Conservation (phyloP, 2,888 invertebrate species). For the Auanema freiburgensis region DNA sequence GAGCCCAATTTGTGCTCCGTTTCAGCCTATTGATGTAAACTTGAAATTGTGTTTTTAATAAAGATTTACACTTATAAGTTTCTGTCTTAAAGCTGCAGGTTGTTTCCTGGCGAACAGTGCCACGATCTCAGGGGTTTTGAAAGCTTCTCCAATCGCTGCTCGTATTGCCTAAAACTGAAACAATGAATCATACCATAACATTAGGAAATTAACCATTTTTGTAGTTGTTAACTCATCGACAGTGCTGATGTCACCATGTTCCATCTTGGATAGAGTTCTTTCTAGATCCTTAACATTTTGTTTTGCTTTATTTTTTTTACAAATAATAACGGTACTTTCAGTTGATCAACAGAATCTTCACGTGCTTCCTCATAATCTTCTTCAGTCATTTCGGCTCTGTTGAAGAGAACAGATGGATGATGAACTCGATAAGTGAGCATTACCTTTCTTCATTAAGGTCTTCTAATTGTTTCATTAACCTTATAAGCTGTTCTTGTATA, state of each 20-base stretch:
- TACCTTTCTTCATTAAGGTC: conserved; percentile 77
- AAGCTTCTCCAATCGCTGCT: conserved; percentile 77
- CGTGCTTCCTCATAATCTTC: conserved; percentile 75
- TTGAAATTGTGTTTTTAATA: conserved; percentile 1
- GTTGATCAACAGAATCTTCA: conserved; percentile 75
- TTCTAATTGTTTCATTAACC: conserved; percentile 74
- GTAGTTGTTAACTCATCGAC: conserved; percentile 39
- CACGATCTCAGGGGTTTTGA: conserved; percentile 78
- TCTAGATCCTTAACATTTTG: conserved; percentile 72
- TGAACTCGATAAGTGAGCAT: not conserved
- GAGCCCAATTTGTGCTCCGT: conserved; percentile 3
- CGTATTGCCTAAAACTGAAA: conserved; percentile 72
- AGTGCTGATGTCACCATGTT: conserved; percentile 35
- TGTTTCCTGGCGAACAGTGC: conserved; percentile 76
- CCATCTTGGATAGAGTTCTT: conserved; percentile 64
- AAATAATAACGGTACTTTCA: conserved; percentile 18
- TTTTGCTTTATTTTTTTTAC: not conserved
- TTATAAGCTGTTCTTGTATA: conserved; percentile 68
- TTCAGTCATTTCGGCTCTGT: conserved; percentile 72
- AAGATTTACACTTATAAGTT: conserved; percentile 65
- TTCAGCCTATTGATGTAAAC: conserved; percentile 5
- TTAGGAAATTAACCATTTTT: conserved; percentile 22
- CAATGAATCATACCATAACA: not conserved
- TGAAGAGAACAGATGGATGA: not conserved
- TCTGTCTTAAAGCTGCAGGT: conserved; percentile 73